Base-by-base conservation (phyloP, 2,797 vertebrate genomes). In the Chrysocyon brachyurus region DNA sequence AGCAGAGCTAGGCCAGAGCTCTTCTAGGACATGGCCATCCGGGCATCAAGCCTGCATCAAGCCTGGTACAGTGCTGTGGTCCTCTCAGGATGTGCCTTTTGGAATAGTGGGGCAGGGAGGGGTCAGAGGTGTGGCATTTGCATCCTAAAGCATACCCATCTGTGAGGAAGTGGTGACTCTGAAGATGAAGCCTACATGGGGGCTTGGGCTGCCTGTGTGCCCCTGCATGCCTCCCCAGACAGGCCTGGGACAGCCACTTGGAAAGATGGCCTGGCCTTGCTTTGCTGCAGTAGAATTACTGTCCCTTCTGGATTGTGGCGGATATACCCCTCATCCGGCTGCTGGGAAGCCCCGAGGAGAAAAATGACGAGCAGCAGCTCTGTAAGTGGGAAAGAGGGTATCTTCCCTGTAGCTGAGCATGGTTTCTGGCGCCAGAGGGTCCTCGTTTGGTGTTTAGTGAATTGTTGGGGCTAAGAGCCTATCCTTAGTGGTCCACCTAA, bases 311-410 rank as follows among this genome's bases (percentile, higher is more conserved):
- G 33, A 94, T 54, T 49, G 81, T 75, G 64, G 72, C n/a, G 26
- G 40, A 26, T 88, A 19, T 64, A 68, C 12, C 54, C 46, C 49
- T 87, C 59, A 6, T 0, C n/a, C 91, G 57, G 40, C 33, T 68
- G 7, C 59, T 87, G 88, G 85, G 77, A 90, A 96, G n/a, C 72
- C 49, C 49, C 28, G 54, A 82, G 92, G 63, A 93, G 54, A 63
- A 75, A 59, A 91, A 52, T 4, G 28, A 26, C 0, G 1, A 33
- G 77, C 91, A 73, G 72, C 36, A 81, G 26, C 14, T 70, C 36
- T 54, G n/a, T 64, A 63, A 36, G 24, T 2, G 0, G 4, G 1
- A 31, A n/a, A 64, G 49, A 36, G 72, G 28, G 54, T 36, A 7
- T 72, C 16, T 33, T 36, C 28, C 4, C 6, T 1, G 63, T 36